Base-by-base conservation (phyloP, 2,797 vertebrate genomes). In the Oreochromis mossambicus region DNA sequence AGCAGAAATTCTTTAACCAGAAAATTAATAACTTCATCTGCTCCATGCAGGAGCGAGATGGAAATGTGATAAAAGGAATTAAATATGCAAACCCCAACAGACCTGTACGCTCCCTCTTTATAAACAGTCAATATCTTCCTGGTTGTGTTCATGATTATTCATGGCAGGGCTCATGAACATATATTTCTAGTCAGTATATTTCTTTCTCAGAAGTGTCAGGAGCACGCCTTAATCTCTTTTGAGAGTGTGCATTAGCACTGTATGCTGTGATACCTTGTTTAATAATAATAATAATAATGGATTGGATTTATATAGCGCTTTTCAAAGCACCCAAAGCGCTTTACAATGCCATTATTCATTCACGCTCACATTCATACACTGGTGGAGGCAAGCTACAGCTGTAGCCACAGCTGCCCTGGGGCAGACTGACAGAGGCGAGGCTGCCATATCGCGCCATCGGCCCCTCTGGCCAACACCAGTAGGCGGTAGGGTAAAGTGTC, bases 51-150 rank as follows among this genome's bases (percentile, higher is more conserved):
- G n/a, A 11, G 56, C 50, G 58, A 84, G 83, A 89, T 82, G 80
- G 79, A 81, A 90, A 92, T 92, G 89, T 84, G 85, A 66, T 34
- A 75, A 81, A 81, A 8, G 2, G 46, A 34, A 88, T 92, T 91
- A 85, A 92, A 89, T 86, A 94, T 94, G 84, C 91, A 88, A 91
- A 90, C 86, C 87, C 70, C 82, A 5, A 36, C 21, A 89, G 85
- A 88, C 89, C 86, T 88, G 84, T 84, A 55, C 83, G 84, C 80
- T 66, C 84, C 80, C 58, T 80, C 90, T 91, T 92, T 90, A 91
- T 90, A 93, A 94, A 92, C 91, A 93, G 88, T 94, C 90, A 86
- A 90, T 92, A 94, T 91, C 82, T 89, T 83, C 41, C 79, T 82
- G 83, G 84, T 81, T 88, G 85, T 15, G 12, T 14, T 83, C 55